These are phyloP conservation scores for Clunio marinus DNA, from an alignment of 2,888 invertebrate genomes.

Conservation along the genomic window DNA sequence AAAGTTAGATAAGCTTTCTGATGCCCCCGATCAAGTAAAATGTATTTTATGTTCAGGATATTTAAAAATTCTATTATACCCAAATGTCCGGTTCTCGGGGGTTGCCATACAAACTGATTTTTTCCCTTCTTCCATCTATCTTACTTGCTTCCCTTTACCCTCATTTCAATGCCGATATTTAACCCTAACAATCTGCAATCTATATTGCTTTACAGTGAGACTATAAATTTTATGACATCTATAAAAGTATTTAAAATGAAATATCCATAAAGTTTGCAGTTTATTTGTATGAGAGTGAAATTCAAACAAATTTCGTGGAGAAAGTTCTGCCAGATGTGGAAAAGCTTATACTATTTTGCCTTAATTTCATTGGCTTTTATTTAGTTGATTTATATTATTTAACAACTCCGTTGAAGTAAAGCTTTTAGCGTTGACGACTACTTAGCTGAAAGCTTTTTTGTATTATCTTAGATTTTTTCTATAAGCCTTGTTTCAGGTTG, in stretches of 20 bases:
- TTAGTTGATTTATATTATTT: no score
- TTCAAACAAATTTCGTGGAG: no score
- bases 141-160: background rate
- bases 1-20: background rate
- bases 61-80: conserved; percentile 13
- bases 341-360: no score
- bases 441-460: no score
- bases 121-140: background rate
- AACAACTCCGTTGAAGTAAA: no score
- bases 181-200: conserved; percentile 9
- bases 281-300: background rate
- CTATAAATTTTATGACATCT: conserved; percentile 23
- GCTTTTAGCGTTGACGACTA: no score
- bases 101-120: background rate
- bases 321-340: no score
- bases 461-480: no score
- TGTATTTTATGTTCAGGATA: background rate
- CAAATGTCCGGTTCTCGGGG: background rate
- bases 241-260: conserved; percentile 30
- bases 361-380: no score
- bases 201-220: background rate
- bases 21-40: background rate
- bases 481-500: no score
- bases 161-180: conserved; percentile 5
- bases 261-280: conserved; percentile 10